Evolutionary conservation across 2,113 vertebrate species (phyloP).

Genomic region (Gadus macrocephalus): DNA sequence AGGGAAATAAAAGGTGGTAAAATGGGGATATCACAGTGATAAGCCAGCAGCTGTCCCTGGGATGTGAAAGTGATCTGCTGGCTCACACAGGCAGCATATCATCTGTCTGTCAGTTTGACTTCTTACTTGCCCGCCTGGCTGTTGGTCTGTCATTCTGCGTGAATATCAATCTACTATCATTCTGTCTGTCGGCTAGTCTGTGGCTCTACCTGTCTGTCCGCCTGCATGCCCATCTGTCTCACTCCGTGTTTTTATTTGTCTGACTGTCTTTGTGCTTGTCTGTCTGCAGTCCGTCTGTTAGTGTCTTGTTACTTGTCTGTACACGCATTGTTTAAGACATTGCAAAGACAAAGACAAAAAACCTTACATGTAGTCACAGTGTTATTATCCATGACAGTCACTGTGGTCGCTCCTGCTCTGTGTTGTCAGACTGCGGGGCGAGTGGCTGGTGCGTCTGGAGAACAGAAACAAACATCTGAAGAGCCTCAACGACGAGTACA

Average conservation of each 20-base stretch:
- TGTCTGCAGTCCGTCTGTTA: background rate
- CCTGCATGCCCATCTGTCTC: background rate
- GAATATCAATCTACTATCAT: too few relatives aligned
- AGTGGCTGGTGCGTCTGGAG: slow-evolving; percentile 69
- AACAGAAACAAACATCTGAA: slow-evolving; percentile 69
- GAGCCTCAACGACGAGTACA: slow-evolving; percentile 46
- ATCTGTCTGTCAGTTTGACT: too few relatives aligned
- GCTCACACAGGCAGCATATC: background rate
- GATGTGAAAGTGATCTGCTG: background rate
- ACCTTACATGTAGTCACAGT: background rate
- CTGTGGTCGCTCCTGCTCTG: background rate
- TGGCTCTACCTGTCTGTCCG: too few relatives aligned
- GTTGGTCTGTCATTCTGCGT: too few relatives aligned
- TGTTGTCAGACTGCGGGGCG: slow-evolving; percentile 61
- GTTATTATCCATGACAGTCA: background rate
- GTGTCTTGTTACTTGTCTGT: background rate
- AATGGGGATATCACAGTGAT: background rate
- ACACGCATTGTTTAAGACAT: background rate
- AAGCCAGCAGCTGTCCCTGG: background rate
- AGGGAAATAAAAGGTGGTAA: background rate
- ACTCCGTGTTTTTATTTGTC: background rate
- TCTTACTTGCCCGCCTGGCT: too few relatives aligned
- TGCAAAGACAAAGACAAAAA: background rate
- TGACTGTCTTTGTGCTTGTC: background rate
- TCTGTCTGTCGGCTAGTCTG: too few relatives aligned